Conservation (phyloP, 2,888 invertebrate species). For the Pyralis farinalis region DNA sequence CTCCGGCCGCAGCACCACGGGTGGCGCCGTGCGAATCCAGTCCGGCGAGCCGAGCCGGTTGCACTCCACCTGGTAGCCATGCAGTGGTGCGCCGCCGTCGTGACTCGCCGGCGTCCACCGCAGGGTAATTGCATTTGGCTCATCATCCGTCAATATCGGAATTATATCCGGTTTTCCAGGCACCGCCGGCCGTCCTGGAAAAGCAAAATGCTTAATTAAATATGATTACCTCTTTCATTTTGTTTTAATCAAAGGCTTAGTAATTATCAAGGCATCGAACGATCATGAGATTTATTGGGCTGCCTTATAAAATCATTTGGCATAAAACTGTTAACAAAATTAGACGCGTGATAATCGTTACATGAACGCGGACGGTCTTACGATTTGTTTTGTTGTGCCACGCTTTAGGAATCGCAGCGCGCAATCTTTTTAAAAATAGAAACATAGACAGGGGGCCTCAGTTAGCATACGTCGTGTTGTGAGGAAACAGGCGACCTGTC, state of each 20-base stretch:
- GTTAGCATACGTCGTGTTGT: conserved; percentile 22
- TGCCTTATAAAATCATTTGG: conserved; percentile 41
- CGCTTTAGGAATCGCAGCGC: conserved; percentile 68
- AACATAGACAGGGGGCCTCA: conserved; percentile 41
- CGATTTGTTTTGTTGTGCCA: conserved; percentile 79
- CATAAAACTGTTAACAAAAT: conserved; percentile 68
- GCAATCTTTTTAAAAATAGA: conserved; percentile 73
- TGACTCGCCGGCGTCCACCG: conserved; percentile 90
- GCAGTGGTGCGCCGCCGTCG: conserved; percentile 94
- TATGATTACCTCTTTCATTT: conserved; percentile 1
- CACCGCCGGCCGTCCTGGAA: conserved; percentile 87
- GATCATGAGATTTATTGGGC: conserved; percentile 8
- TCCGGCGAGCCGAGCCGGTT: conserved; percentile 86
- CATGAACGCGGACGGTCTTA: conserved; percentile 68
- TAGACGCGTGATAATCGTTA: conserved; percentile 72
- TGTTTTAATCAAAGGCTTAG: too few species aligned
- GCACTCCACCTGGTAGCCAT: conserved; percentile 90
- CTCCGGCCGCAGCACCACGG: conserved; percentile 86
- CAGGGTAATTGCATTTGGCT: conserved; percentile 91
- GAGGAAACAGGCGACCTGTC: conserved; percentile 11
- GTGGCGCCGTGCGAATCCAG: conserved; percentile 91
- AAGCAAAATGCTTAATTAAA: conserved; percentile 22
- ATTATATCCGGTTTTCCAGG: conserved; percentile 92
- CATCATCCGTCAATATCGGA: conserved; percentile 84
- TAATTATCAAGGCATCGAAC: too few species aligned